A percentile compares a stretch with the other conserved stretches of the same genome.
Conservation (phyloP, 1,140 invertebrate genomes). For the Macrotrachela quadricornifera region DNA sequence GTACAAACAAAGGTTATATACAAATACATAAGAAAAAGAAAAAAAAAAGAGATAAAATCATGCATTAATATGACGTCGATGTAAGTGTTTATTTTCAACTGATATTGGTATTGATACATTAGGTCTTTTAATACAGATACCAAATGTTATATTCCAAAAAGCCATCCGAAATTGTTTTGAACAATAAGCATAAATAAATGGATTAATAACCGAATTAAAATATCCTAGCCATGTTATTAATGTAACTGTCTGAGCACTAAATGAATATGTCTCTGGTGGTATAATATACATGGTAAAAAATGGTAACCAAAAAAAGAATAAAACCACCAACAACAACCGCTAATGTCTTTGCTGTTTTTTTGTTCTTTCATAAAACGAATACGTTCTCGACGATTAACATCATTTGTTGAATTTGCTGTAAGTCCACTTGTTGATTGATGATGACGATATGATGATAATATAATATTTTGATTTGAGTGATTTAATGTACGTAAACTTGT, state of each 20-base stretch:
- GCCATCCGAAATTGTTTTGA: conserved; percentile 9
- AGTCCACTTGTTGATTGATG: no score
- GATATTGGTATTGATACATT: no score
- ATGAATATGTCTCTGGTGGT: conserved; percentile 32
- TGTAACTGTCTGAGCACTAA: conserved; percentile 33
- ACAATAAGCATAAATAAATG: conserved; percentile 38
- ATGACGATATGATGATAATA: no score
- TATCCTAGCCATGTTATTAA: conserved; percentile 90
- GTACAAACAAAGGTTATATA: no score
- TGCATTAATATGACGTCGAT: no score
- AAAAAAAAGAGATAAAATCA: no score
- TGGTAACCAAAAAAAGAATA: conserved; percentile 71
- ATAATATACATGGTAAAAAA: conserved; percentile 82
- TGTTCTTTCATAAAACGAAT: conserved; percentile 36
- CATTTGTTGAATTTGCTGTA: no score
- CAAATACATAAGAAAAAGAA: no score
- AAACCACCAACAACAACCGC: conserved; percentile 77
- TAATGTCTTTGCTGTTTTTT: conserved; percentile 62
- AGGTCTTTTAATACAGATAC: no score
- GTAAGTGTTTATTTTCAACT: no score
- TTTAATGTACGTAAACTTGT: no score
- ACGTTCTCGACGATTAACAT: not conserved
- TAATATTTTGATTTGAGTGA: no score
- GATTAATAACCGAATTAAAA: conserved; percentile 71
- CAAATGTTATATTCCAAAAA: not conserved